Conservation (phyloP, 2,113 vertebrate genomes). For the Todiramphus chloris region DNA sequence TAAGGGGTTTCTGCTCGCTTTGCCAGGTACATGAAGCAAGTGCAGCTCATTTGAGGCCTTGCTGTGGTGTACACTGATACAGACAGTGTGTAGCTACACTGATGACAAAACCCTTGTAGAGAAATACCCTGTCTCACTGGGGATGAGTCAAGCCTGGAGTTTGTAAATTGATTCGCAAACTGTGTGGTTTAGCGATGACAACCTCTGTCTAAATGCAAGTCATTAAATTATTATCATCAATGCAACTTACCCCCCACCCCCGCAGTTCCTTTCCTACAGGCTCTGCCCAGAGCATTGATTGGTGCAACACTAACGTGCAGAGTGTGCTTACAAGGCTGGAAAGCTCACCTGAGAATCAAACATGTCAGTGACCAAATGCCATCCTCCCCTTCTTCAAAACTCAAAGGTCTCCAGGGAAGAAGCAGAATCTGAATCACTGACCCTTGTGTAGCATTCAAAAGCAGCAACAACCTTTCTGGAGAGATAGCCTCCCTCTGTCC, state of each 20-base stretch:
- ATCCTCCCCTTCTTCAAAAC: not conserved
- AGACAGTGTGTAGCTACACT: not conserved
- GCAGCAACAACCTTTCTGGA: not conserved
- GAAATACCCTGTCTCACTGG: not conserved
- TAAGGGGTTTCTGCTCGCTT: not conserved
- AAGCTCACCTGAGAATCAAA: not conserved
- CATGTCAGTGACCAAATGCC: not conserved
- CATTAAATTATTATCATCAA: conserved; percentile 20
- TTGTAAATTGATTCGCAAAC: not conserved
- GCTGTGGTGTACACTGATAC: not conserved
- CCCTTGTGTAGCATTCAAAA: not conserved
- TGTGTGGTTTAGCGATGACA: not conserved
- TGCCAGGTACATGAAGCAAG: not conserved
- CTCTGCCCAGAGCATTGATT: not conserved
- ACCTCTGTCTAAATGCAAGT: not conserved
- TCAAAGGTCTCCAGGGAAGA: not conserved
- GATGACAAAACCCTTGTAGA: not conserved
- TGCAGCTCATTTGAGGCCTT: not conserved
- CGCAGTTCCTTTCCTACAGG: not conserved
- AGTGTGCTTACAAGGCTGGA: not conserved
- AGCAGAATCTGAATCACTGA: not conserved
- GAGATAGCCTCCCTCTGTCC: not conserved
- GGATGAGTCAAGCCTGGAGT: not conserved
- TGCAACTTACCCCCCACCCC: not conserved
- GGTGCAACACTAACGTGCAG: not conserved